These are phyloP conservation scores for Lethenteron camtschaticum DNA, from an alignment of 2,113 vertebrate species.

Conservation along the genomic window DNA sequence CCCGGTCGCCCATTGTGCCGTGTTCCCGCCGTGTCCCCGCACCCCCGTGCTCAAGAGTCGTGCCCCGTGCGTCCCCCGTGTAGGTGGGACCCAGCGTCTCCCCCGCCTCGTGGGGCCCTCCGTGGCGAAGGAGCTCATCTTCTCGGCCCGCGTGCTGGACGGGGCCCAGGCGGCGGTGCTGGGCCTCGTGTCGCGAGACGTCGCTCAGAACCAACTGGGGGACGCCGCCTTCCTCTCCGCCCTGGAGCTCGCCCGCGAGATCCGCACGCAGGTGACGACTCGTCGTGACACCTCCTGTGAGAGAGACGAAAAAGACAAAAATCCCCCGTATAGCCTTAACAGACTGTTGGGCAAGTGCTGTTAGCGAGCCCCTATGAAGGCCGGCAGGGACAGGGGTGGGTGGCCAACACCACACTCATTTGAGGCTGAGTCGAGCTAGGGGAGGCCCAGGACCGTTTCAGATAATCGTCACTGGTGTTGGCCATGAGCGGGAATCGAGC, in stretches of 20 bases:
- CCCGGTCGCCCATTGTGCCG: too few relatives aligned
- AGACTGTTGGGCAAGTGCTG: neutral
- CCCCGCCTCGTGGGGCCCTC: conserved; percentile 54
- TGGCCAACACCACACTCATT: neutral
- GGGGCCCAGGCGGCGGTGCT: conserved; percentile 50
- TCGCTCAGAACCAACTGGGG: conserved; percentile 59
- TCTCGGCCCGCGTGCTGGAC: conserved; percentile 53
- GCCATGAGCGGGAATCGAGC: too few relatives aligned
- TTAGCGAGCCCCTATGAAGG: neutral
- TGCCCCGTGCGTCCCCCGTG: conserved; percentile 9
- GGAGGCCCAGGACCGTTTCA: too few relatives aligned
- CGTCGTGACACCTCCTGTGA: conserved; percentile 7
- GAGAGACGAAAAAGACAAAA: conserved; percentile 6
- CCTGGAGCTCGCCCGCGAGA: conserved; percentile 56
- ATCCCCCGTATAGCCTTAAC: neutral
- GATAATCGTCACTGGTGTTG: too few relatives aligned
- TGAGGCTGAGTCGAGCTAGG: too few relatives aligned
- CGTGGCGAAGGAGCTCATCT: conserved; percentile 81
- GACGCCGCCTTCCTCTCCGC: conserved; percentile 74
- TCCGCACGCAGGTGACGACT: conserved; percentile 57
- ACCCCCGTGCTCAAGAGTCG: neutral
- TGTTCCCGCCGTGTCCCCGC: too few relatives aligned
- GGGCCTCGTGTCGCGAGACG: conserved; percentile 55
- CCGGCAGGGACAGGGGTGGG: too few relatives aligned
- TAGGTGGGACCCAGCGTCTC: conserved; percentile 79